A percentile compares a stretch with the other conserved stretches of the same genome.
phyloP scores from a whole-genome alignment of 2,797 vertebrate genomes.

The Anniella stebbinsi region DNA sequence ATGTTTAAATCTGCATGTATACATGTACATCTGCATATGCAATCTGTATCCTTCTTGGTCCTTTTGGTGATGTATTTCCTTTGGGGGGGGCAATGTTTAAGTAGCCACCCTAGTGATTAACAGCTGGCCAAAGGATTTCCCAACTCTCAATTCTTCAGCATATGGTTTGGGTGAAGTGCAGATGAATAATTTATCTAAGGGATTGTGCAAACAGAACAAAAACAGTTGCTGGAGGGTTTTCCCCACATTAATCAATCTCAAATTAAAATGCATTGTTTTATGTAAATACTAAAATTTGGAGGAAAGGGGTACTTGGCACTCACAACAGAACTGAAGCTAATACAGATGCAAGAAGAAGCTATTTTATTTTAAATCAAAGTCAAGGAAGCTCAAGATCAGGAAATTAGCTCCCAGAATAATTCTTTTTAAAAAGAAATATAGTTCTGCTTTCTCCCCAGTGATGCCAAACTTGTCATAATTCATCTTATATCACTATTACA shows the following conservation, averaged over 20 bases:
- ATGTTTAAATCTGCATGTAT: neutral
- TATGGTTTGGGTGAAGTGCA: neutral
- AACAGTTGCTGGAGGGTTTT: neutral
- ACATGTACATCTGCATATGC: neutral
- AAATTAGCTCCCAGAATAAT: neutral
- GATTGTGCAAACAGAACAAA: neutral
- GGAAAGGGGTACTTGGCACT: neutral
- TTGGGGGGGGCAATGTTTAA: neutral
- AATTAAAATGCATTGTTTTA: neutral
- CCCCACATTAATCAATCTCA: neutral
- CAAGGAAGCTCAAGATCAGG: neutral
- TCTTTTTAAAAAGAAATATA: neutral
- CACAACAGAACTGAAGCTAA: neutral
- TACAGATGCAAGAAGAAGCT: neutral
- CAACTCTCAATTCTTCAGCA: neutral
- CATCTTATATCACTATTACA: neutral
- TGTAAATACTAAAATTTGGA: conserved; percentile 4
- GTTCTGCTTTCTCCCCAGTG: neutral
- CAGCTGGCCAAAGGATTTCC: neutral
- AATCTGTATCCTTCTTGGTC: neutral
- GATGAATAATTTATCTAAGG: neutral
- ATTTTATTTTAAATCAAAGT: neutral
- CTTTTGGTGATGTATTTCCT: neutral
- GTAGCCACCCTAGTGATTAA: neutral
- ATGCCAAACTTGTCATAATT: conserved; percentile 11